These are phyloP conservation scores for Cheilosia impressa DNA, from an alignment of 2,888 invertebrate species.

Conservation along the genomic window DNA sequence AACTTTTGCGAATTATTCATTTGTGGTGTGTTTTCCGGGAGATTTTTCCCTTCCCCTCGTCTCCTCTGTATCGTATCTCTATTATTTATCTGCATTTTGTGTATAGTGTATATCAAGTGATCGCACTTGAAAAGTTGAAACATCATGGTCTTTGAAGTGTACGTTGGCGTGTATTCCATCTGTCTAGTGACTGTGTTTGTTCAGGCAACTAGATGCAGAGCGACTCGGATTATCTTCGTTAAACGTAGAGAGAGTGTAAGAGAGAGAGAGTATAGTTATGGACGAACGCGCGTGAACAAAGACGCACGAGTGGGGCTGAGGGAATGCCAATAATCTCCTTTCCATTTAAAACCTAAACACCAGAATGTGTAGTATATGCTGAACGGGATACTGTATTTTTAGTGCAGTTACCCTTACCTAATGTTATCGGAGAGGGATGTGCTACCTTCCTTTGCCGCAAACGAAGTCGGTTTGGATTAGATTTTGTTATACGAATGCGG, in stretches of 20 bases:
- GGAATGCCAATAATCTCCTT: slow-evolving; percentile 68
- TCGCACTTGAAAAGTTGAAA: slow-evolving; percentile 44
- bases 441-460: slow-evolving; percentile 35
- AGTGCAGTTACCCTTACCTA: background rate
- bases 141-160: slow-evolving; percentile 35
- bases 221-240: slow-evolving; percentile 31
- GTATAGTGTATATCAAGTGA: slow-evolving; percentile 34
- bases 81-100: slow-evolving; percentile 35
- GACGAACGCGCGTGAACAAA: slow-evolving; percentile 26
- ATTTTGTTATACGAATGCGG: slow-evolving; percentile 62
- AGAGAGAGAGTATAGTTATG: background rate
- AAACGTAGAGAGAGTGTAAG: background rate
- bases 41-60: slow-evolving; percentile 10
- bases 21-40: slow-evolving; percentile 66
- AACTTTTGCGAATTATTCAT: slow-evolving; percentile 73
- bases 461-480: slow-evolving; percentile 57
- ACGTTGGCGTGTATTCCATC: slow-evolving; percentile 23
- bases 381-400: background rate
- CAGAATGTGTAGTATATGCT: background rate
- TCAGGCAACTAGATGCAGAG: background rate
- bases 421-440: slow-evolving; percentile 35
- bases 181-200: slow-evolving; percentile 14
- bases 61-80: slow-evolving; percentile 23
- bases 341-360: background rate
- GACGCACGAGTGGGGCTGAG: slow-evolving; percentile 1